Conservation (phyloP, 2,888 invertebrate genomes). For the Agrotis ipsilon region DNA sequence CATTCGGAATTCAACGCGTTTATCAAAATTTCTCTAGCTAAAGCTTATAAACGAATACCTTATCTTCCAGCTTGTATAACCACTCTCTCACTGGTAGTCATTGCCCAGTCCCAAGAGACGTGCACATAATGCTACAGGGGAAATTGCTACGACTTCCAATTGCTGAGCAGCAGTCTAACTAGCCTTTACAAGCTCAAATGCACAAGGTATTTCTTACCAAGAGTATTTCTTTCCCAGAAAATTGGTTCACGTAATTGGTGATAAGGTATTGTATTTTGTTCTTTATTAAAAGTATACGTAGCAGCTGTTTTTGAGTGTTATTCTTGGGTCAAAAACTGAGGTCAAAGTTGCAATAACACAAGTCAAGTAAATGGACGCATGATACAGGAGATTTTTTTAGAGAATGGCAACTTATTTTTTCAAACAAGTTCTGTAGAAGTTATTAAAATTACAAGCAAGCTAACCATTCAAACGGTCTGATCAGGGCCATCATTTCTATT, state of each 20-base stretch:
- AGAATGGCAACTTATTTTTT: too few species aligned
- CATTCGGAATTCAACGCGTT: neutral
- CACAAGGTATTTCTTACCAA: constrained; percentile 47
- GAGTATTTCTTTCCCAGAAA: constrained; percentile 12
- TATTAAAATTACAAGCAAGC: too few species aligned
- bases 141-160: constrained; percentile 65
- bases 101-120: constrained; percentile 40
- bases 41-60: neutral
- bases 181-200: constrained; percentile 51
- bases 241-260: constrained; percentile 26
- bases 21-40: neutral
- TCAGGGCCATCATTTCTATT: too few species aligned
- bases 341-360: neutral
- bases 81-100: constrained; percentile 30
- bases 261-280: neutral
- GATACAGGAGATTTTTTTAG: too few species aligned
- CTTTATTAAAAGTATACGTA: neutral
- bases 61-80: constrained; percentile 9
- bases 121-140: constrained; percentile 62
- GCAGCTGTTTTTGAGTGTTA: neutral
- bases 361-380: too few species aligned
- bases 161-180: constrained; percentile 52
- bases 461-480: too few species aligned
- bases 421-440: too few species aligned
- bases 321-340: neutral